Percentiles rank a stretch among this genome's conserved stretches.
These are phyloP conservation scores for Ferrisia virgata DNA, from an alignment of 2,888 invertebrate genomes.

Conservation along the genomic window DNA sequence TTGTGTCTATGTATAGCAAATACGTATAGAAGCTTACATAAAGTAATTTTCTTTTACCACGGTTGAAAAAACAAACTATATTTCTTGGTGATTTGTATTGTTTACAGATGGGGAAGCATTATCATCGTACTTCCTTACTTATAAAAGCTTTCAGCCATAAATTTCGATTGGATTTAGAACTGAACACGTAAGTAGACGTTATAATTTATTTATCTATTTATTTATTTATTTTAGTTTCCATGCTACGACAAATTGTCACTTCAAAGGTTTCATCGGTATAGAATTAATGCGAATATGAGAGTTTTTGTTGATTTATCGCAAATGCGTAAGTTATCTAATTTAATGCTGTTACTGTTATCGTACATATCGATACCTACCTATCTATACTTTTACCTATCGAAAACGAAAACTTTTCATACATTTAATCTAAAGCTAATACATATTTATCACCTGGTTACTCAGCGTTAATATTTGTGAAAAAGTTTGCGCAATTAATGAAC, in stretches of 20 bases:
- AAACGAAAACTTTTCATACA: background rate
- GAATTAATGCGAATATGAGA: background rate
- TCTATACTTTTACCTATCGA: too few relatives aligned
- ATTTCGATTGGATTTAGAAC: conserved; percentile 91
- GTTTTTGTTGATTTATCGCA: background rate
- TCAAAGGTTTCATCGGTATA: background rate
- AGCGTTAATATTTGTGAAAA: too few relatives aligned
- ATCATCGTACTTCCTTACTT: conserved; percentile 89
- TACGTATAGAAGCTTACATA: background rate
- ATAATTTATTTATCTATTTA: background rate
- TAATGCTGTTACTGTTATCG: background rate
- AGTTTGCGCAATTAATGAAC: too few relatives aligned
- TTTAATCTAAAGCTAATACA: too few relatives aligned
- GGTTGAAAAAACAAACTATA: conserved; percentile 6
- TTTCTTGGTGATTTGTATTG: conserved; percentile 50
- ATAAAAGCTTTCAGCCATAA: conserved; percentile 96
- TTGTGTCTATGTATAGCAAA: background rate
- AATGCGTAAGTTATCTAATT: too few relatives aligned
- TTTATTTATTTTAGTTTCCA: conserved; percentile 16
- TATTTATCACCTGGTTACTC: too few relatives aligned
- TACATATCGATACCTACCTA: background rate
- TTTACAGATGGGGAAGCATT: conserved; percentile 88
- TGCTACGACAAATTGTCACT: background rate
- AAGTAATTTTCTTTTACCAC: conserved; percentile 3
- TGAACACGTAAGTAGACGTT: conserved; percentile 81